Conservation (phyloP, 1,140 invertebrate species). For the Diachasmimorpha longicaudata region DNA sequence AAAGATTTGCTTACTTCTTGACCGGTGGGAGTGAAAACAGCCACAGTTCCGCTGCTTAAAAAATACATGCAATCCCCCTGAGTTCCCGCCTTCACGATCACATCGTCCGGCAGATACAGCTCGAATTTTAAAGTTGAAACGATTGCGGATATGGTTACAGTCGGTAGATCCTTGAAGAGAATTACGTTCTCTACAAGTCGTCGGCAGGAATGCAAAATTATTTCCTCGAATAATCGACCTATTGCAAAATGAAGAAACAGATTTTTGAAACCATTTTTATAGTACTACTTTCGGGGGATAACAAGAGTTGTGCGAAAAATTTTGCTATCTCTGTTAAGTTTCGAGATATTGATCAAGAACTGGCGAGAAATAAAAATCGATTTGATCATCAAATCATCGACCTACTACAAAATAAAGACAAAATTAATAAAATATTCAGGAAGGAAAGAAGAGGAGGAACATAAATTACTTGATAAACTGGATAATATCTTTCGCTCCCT, state of each 20-base stretch:
- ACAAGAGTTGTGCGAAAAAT: no score
- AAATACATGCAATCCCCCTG: conserved; percentile 69
- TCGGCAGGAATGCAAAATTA: conserved; percentile 48
- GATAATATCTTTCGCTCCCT: conserved; percentile 46
- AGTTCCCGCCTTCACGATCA: conserved; percentile 64
- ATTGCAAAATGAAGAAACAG: no score
- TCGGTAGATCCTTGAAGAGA: conserved; percentile 50
- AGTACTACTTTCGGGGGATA: no score
- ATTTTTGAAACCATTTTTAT: no score
- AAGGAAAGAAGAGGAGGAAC: not conserved
- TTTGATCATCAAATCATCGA: conserved; percentile 43
- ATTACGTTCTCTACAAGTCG: conserved; percentile 50
- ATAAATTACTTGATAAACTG: conserved; percentile 46
- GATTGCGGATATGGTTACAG: conserved; percentile 41
- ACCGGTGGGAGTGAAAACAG: conserved; percentile 66
- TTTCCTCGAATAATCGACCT: conserved; percentile 42
- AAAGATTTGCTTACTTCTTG: conserved; percentile 56
- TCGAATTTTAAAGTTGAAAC: conserved; percentile 49
- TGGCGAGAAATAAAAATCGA: no score
- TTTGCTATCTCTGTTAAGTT: no score
- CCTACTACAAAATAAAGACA: conserved; percentile 1
- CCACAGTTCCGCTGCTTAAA: conserved; percentile 65
- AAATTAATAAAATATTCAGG: not conserved
- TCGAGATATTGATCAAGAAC: no score
- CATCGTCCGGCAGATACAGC: conserved; percentile 52